Percentiles rank a stretch among this genome's conserved stretches.
These are phyloP conservation scores for Tupiocoris notatus DNA, from an alignment of 2,888 invertebrate species.

Conservation along the genomic window DNA sequence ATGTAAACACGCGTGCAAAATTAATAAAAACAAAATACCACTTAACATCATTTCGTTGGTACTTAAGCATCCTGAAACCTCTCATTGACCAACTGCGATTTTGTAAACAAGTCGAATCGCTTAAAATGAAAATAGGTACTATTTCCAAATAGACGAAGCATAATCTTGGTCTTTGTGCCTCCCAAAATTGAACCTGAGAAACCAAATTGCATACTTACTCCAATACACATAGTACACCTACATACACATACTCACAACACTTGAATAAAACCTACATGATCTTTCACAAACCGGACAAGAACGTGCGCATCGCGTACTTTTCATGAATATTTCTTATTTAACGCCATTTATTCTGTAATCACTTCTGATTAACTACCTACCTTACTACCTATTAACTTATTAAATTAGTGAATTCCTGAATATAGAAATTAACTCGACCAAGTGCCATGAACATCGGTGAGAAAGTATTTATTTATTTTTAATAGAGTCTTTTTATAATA, in stretches of 20 bases:
- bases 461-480: constrained; percentile 39
- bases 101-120: no score
- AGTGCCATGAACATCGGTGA: constrained; percentile 40
- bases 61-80: background rate
- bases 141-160: no score
- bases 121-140: no score
- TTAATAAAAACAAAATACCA: background rate
- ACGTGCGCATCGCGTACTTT: background rate
- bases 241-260: no score
- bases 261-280: no score
- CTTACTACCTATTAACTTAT: background rate
- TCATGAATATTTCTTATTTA: background rate
- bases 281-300: no score
- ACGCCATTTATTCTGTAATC: constrained; percentile 26
- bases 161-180: background rate
- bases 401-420: constrained; percentile 29
- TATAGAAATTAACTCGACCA: constrained; percentile 37
- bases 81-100: no score
- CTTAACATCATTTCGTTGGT: background rate
- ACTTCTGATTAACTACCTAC: constrained; percentile 21
- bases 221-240: background rate
- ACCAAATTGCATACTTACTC: background rate
- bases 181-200: background rate
- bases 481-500: constrained; percentile 39
- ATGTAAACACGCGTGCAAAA: background rate